Evolutionary conservation across 2,113 vertebrate genomes (phyloP).

Genomic region (Chaetodon auriga): DNA sequence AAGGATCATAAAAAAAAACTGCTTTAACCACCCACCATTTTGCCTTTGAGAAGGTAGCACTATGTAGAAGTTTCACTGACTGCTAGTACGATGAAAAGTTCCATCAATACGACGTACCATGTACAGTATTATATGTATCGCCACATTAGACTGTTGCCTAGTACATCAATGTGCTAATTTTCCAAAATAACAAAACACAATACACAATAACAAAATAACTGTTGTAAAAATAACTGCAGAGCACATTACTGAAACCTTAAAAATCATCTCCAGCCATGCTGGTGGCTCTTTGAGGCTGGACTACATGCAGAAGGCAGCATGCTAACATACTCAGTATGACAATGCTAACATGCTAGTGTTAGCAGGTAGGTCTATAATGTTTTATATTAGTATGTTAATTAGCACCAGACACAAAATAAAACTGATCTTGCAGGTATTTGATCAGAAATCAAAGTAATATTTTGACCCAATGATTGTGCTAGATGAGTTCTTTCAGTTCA

Average conservation of each 20-base stretch:
- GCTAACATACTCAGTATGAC: background rate
- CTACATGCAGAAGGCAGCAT: background rate
- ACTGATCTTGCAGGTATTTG: background rate
- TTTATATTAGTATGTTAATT: background rate
- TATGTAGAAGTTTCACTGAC: background rate
- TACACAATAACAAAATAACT: background rate
- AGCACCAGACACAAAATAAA: background rate
- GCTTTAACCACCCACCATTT: constrained; percentile 11
- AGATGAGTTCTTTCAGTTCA: background rate
- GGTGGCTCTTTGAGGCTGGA: background rate
- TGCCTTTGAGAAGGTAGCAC: background rate
- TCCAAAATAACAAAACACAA: background rate
- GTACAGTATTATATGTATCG: background rate
- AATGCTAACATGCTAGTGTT: background rate
- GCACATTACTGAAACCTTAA: background rate
- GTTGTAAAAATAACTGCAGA: background rate
- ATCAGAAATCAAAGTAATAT: background rate
- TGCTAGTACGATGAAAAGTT: background rate
- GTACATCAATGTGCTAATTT: background rate
- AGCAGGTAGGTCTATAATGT: background rate
- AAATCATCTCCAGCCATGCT: background rate
- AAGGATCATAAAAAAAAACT: background rate
- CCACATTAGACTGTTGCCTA: background rate
- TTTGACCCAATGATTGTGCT: background rate
- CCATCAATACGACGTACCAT: background rate